These are phyloP conservation scores for Megaceryle alcyon DNA, from an alignment of 2,797 vertebrate species.

Conservation along the genomic window DNA sequence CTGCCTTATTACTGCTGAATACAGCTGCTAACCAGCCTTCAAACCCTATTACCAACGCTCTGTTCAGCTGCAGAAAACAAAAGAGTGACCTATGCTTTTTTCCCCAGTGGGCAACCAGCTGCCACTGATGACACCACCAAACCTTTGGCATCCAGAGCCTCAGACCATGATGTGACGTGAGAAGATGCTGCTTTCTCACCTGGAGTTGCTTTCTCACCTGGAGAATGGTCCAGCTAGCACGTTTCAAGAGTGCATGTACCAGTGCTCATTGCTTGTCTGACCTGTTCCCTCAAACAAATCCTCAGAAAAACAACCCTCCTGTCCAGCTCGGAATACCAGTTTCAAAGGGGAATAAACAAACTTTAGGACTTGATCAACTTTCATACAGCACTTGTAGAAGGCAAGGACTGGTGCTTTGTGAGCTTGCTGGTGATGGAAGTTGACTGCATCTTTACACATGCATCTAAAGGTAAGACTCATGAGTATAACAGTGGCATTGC, in stretches of 20 bases:
- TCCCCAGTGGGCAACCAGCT: background rate
- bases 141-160: background rate
- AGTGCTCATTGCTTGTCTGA: background rate
- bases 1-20: background rate
- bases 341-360: background rate
- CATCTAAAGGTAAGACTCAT: background rate
- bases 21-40: background rate
- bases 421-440: background rate
- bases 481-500: background rate
- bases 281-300: background rate
- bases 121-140: background rate
- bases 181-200: background rate
- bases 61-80: background rate
- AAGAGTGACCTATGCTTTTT: background rate
- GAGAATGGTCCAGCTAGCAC: background rate
- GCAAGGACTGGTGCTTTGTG: background rate
- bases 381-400: background rate
- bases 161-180: background rate
- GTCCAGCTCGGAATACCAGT: background rate
- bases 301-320: background rate
- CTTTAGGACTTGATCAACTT: background rate
- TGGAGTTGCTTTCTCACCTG: background rate
- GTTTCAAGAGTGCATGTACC: accelerated
- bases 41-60: background rate
- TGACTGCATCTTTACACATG: background rate